Conservation (phyloP, 1,140 invertebrate genomes). For the Gryon sp. region DNA sequence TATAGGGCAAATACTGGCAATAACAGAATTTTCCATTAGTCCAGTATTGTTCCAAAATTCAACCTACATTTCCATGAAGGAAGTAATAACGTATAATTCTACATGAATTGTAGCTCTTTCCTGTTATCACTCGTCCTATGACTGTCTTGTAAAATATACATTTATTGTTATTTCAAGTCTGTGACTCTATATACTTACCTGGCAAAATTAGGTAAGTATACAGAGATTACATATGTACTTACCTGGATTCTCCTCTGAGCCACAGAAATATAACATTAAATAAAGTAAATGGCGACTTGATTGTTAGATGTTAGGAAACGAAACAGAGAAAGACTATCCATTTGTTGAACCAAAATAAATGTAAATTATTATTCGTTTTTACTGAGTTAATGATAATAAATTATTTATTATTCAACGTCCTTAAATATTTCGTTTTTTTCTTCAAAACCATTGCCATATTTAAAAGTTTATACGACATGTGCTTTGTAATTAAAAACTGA, state of each 20-base stretch:
- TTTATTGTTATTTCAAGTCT: slow-evolving; percentile 46
- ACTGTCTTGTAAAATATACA: slow-evolving; percentile 48
- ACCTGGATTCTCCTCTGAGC: too few species aligned
- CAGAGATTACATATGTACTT: too few species aligned
- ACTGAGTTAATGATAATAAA: slow-evolving; percentile 63
- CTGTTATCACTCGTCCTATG: slow-evolving; percentile 43
- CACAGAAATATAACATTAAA: too few species aligned
- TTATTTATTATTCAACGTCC: slow-evolving; percentile 52
- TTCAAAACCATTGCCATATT: slow-evolving; percentile 1
- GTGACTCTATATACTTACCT: too few species aligned
- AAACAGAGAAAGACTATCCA: slow-evolving; percentile 44
- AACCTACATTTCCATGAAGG: too few species aligned
- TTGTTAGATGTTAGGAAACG: slow-evolving; percentile 56
- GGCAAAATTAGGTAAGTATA: too few species aligned
- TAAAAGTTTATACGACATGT: too few species aligned
- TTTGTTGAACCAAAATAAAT: slow-evolving; percentile 43
- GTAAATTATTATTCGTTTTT: slow-evolving; percentile 60
- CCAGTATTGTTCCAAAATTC: too few species aligned
- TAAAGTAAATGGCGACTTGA: slow-evolving; percentile 42
- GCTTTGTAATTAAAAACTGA: too few species aligned
- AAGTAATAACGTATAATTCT: slow-evolving; percentile 35
- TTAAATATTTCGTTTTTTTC: slow-evolving; percentile 14
- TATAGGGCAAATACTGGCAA: too few species aligned
- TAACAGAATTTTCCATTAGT: too few species aligned
- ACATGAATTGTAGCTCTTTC: slow-evolving; percentile 50